These are phyloP conservation scores for Magallana gigas DNA, from an alignment of 1,140 invertebrate species.

Conservation along the genomic window DNA sequence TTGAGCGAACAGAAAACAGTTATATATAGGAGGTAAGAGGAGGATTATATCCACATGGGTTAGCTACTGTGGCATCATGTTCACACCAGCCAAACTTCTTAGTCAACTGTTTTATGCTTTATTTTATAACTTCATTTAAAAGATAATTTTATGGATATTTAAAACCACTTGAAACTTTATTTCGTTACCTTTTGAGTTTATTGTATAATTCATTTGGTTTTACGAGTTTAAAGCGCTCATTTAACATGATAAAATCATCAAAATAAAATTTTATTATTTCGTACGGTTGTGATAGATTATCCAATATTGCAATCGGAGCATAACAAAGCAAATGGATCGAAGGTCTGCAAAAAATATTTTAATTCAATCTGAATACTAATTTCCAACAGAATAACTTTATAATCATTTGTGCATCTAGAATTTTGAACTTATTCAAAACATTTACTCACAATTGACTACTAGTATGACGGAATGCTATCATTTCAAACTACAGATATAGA, in stretches of 20 bases:
- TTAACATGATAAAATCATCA: background rate
- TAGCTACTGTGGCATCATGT: background rate
- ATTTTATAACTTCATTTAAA: slow-evolving; percentile 1
- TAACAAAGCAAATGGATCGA: too few species aligned
- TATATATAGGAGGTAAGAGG: background rate
- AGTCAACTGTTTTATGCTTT: background rate
- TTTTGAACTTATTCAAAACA: too few species aligned
- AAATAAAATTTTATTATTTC: background rate
- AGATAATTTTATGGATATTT: background rate
- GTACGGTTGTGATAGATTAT: too few species aligned
- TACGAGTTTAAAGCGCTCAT: background rate
- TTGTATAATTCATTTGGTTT: slow-evolving; percentile 21
- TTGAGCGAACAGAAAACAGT: background rate
- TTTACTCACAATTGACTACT: too few species aligned
- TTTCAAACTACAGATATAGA: too few species aligned
- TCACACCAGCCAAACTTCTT: background rate
- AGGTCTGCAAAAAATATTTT: too few species aligned
- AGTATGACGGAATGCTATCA: too few species aligned
- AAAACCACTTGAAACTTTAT: background rate
- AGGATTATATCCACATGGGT: too few species aligned
- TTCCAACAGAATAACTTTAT: too few species aligned
- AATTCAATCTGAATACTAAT: too few species aligned
- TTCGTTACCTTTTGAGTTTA: background rate
- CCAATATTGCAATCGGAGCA: too few species aligned
- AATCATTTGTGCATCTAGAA: too few species aligned